Percentiles rank a stretch among this genome's conserved stretches.
Conservation (phyloP, 2,888 invertebrate genomes). For the Luffia ferchaultella region DNA sequence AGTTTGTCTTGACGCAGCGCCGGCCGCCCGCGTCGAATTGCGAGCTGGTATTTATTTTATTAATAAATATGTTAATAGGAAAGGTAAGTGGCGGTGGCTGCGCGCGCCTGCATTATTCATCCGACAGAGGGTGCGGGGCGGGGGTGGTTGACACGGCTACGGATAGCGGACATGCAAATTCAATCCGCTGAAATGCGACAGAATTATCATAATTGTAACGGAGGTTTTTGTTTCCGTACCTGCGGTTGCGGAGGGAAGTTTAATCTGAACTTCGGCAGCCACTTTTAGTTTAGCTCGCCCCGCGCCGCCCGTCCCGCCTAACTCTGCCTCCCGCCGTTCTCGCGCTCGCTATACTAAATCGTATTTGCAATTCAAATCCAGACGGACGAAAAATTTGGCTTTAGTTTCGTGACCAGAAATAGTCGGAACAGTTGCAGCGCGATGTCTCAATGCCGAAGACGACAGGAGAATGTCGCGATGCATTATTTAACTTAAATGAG, state of each 20-base stretch:
- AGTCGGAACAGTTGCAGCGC: too few relatives aligned
- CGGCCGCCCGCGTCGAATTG: constrained; percentile 17
- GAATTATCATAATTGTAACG: constrained; percentile 63
- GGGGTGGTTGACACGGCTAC: constrained; percentile 61
- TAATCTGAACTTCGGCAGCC: constrained; percentile 61
- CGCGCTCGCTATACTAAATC: constrained; percentile 31
- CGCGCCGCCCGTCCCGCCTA: constrained; percentile 52
- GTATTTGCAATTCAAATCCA: constrained; percentile 60
- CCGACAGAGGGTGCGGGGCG: constrained; percentile 38
- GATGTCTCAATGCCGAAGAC: too few relatives aligned
- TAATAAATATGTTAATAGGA: constrained; percentile 64
- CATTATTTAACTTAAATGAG: too few relatives aligned
- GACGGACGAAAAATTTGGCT: constrained; percentile 1
- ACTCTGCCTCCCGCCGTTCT: constrained; percentile 58
- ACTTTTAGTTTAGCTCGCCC: constrained; percentile 57
- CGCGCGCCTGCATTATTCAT: constrained; percentile 55
- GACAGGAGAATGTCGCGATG: too few relatives aligned
- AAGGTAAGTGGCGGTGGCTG: constrained; percentile 52
- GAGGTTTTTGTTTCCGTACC: constrained; percentile 65
- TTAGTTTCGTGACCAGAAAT: not conserved
- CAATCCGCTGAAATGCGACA: constrained; percentile 58
- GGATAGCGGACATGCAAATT: constrained; percentile 62
- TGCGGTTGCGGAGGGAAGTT: constrained; percentile 41
- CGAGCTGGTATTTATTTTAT: constrained; percentile 56
- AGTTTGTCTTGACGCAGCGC: constrained; percentile 34